phyloP scores from a whole-genome alignment of 1,140 invertebrate genomes.

The Papilio glaucus region DNA sequence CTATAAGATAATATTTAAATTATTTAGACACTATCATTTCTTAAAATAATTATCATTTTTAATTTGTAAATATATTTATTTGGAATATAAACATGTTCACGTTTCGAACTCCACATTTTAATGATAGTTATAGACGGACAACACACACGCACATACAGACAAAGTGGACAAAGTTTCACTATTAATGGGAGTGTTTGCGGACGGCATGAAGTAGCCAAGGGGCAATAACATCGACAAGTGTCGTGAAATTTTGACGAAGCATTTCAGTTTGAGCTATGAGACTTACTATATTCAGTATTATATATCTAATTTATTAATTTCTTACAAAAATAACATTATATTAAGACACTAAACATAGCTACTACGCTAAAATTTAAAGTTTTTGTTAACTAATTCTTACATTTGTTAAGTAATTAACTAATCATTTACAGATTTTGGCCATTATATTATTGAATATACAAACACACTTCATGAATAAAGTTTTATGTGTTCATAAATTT shows the following conservation, averaged over 20 bases:
- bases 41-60: background rate
- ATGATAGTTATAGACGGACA: background rate
- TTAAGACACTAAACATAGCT: no score
- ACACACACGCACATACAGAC: no score
- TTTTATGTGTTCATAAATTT: no score
- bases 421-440: no score
- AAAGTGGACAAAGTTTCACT: slow-evolving; percentile 10
- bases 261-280: background rate
- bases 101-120: background rate
- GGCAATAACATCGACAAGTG: slow-evolving; percentile 23
- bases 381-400: no score
- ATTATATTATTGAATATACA: no score
- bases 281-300: background rate
- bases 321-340: no score
- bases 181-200: slow-evolving; percentile 10
- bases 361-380: no score
- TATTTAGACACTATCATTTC: background rate
- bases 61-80: background rate
- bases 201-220: slow-evolving; percentile 30
- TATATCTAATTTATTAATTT: background rate
- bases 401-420: no score
- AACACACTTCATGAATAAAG: no score
- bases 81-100: background rate
- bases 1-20: slow-evolving; percentile 1
- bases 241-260: slow-evolving; percentile 27